phyloP scores from a whole-genome alignment of 2,113 vertebrate genomes.

The Pristiophorus japonicus region DNA sequence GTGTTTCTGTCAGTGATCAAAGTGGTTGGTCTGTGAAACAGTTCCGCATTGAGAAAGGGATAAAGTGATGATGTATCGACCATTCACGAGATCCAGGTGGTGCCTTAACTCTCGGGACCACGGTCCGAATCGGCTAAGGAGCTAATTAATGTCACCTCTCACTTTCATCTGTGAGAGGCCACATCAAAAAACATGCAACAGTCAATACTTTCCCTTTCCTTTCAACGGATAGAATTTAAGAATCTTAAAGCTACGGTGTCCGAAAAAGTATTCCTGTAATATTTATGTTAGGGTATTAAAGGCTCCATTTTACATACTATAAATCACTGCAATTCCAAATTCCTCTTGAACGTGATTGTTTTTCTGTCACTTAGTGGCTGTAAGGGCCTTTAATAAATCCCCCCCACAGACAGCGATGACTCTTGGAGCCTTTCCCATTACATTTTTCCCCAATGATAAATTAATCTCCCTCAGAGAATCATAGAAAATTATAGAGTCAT shows the following conservation, averaged over 20 bases:
- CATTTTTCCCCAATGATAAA: no score
- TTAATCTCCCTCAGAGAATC: no score
- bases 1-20: neutral
- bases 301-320: neutral
- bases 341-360: neutral
- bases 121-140: neutral
- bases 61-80: constrained; percentile 8
- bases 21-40: neutral
- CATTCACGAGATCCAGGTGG: constrained; percentile 17
- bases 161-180: neutral
- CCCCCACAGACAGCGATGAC: neutral
- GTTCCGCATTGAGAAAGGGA: neutral
- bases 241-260: neutral
- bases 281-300: neutral
- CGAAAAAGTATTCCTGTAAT: neutral
- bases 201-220: neutral
- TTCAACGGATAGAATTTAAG: neutral
- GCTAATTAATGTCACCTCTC: neutral
- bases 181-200: neutral
- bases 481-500: no score
- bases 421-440: neutral
- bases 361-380: neutral
- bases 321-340: neutral
- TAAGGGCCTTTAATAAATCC: neutral
- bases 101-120: neutral